Percentiles rank a stretch among this genome's conserved stretches.
Conservation (phyloP, 53 echinoderm and acorn worm genomes). For the Arbacia lixula region DNA sequence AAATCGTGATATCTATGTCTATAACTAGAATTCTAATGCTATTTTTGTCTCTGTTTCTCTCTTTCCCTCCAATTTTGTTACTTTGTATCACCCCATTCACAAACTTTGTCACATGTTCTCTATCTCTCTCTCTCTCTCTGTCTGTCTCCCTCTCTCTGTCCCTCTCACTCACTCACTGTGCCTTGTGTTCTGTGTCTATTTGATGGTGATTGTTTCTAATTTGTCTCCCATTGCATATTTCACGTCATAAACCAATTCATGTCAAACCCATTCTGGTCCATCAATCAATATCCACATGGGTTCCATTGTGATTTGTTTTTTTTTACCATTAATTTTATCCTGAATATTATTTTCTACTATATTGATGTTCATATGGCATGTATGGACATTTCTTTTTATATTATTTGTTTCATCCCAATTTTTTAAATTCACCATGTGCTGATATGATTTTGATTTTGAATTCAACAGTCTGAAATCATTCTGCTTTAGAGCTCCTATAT, state of each 20-base stretch:
- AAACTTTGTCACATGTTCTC: not conserved
- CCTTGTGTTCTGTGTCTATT: too few relatives aligned
- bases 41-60: constrained; percentile 59
- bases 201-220: too few relatives aligned
- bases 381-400: not conserved
- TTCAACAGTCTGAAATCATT: constrained; percentile 50
- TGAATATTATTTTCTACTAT: too few relatives aligned
- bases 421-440: not conserved
- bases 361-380: not conserved
- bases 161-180: not conserved
- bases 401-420: not conserved
- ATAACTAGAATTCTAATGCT: constrained; percentile 41
- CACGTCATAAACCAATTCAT: too few relatives aligned
- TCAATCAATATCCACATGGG: too few relatives aligned
- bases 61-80: constrained; percentile 34
- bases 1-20: constrained; percentile 28
- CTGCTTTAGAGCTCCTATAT: constrained; percentile 29
- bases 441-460: not conserved
- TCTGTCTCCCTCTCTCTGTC: not conserved
- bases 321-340: too few relatives aligned
- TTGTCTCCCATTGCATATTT: too few relatives aligned
- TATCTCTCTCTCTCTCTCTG: constrained; percentile 22
- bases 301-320: too few relatives aligned
- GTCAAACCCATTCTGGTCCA: too few relatives aligned
- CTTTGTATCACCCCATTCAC: constrained; percentile 10